Base-by-base conservation (phyloP, 2,888 invertebrate species). In the Antitype chi region DNA sequence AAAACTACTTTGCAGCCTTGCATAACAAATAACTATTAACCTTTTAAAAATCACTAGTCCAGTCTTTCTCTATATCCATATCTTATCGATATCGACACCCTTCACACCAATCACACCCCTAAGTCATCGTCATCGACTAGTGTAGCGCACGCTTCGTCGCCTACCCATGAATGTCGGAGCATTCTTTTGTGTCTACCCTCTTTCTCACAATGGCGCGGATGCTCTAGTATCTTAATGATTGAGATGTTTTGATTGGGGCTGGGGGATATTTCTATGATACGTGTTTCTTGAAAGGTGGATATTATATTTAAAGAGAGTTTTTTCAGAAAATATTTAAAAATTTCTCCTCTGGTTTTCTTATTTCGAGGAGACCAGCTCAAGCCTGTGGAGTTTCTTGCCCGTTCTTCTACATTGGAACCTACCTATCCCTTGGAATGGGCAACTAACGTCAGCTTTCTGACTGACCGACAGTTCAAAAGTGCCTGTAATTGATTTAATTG, bases 41-140 rank as follows among this genome's bases (percentile, higher is more conserved):
- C 38, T 38, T 32, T 38, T 47, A 47, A 47, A 43, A 47, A 47
- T 47, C 43, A 47, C 43, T 11, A 47, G 0, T 13, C 13, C 13
- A 13, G 43, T 47, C 43, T 47, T 47, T 47, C 13, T 47, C 11
- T 47, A 13, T 47, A 2, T 47, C 43, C 11, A 13, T 13, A 47
- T 32, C 8, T 17, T 53, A 79, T 74, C 76, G 82, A 81, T 86
- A 84, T 82, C 70, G 63, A 70, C 25, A 23, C 32, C 8, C 55
- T 1, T 0, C 87, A 72, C 93, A 23, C 32, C 8, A 53, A 0
- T 0, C 87, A 72, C 93, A 88, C 78, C 93, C 70, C 92, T 93
- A 91, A 62, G 88, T 95, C 95, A 94, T 94, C 94, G 93, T 95
- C 95, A 96, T 96, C 95, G 96, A 95, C 94, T 93, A 95, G 96